Percentiles rank a stretch among this genome's conserved stretches.
These are phyloP conservation scores for Catharus fuscescens DNA, from an alignment of 2,113 vertebrate genomes.

Conservation along the genomic window DNA sequence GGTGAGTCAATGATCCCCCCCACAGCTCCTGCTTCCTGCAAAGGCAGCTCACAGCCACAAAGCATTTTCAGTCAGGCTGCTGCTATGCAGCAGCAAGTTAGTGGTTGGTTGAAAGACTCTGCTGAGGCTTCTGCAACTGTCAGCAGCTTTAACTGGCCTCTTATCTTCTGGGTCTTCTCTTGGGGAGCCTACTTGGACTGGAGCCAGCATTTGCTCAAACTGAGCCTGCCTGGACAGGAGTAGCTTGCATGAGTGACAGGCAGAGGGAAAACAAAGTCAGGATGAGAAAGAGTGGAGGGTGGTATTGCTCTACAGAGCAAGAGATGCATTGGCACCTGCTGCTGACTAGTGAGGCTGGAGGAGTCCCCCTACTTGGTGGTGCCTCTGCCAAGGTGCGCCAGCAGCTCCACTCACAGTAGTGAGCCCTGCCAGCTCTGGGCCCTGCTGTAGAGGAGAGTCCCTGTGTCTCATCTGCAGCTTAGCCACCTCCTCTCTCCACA, in stretches of 20 bases:
- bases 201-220: not conserved
- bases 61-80: not conserved
- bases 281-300: not conserved
- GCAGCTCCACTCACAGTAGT: not conserved
- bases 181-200: not conserved
- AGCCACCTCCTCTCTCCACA: not conserved
- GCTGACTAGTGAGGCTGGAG: not conserved
- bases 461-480: not conserved
- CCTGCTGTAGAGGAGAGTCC: not conserved
- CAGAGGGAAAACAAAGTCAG: not conserved
- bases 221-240: not conserved
- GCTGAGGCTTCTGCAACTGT: not conserved
- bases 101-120: not conserved
- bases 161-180: not conserved
- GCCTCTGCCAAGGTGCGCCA: not conserved
- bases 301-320: not conserved
- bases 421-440: not conserved
- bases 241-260: not conserved
- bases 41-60: not conserved
- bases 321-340: not conserved
- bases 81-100: not conserved
- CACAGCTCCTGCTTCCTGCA: not conserved
- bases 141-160: not conserved
- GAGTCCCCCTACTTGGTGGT: fast-evolving
- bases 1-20: not conserved